These are phyloP conservation scores for Corythaixoides concolor DNA, from an alignment of 2,113 vertebrate genomes.

Conservation along the genomic window DNA sequence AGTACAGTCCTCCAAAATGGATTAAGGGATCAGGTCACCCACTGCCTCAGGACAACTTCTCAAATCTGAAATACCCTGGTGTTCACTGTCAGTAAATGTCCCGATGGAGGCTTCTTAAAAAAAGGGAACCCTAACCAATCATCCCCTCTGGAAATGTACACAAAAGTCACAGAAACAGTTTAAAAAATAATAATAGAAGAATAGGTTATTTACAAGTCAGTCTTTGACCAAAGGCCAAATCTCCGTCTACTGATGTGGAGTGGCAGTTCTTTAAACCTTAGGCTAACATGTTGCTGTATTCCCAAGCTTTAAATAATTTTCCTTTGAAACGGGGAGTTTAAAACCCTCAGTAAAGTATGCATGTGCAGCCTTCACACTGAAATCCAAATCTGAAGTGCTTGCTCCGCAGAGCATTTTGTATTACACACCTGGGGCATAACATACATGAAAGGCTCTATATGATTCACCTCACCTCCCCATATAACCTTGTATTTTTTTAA, in stretches of 20 bases:
- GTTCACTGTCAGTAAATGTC: background rate
- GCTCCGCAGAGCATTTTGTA: slow-evolving; percentile 42
- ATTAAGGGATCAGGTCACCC: slow-evolving; percentile 18
- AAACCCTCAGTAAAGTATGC: slow-evolving; percentile 27
- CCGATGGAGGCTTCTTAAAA: slow-evolving; percentile 12
- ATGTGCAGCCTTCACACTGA: background rate
- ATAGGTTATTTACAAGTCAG: slow-evolving; percentile 53
- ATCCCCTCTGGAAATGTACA: slow-evolving; percentile 1
- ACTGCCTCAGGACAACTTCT: background rate
- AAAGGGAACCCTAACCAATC: background rate
- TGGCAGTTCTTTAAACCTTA: slow-evolving; percentile 41
- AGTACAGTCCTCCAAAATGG: slow-evolving; percentile 19
- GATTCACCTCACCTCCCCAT: background rate
- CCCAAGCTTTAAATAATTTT: slow-evolving; percentile 54
- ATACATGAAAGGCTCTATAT: background rate
- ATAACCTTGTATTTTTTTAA: slow-evolving; percentile 7
- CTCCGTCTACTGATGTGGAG: background rate
- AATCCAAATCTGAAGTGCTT: slow-evolving; percentile 50
- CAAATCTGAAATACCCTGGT: background rate
- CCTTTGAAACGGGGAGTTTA: slow-evolving; percentile 32
- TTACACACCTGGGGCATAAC: slow-evolving; percentile 9
- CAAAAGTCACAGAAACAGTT: slow-evolving; percentile 50
- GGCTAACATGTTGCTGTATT: slow-evolving; percentile 46
- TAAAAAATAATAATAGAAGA: slow-evolving; percentile 54
- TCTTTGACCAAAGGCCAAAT: slow-evolving; percentile 52